Evolutionary conservation across 2,888 invertebrate species (phyloP).

Genomic region (Choristoneura rosaceana): DNA sequence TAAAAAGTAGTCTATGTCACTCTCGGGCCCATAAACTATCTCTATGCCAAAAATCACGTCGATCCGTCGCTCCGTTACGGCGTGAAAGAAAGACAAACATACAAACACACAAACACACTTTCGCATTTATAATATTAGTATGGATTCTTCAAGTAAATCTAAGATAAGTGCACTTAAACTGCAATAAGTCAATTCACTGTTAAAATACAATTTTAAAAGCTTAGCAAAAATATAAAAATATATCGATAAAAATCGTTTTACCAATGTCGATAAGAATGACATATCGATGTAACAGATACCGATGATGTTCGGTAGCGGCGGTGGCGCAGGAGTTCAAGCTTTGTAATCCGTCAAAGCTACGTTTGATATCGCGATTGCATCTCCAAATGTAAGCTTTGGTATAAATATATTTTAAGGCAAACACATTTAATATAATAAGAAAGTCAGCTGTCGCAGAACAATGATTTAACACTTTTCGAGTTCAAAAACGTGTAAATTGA

Average conservation of each 20-base stretch:
- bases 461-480: background rate
- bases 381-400: slow-evolving; percentile 28
- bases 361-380: slow-evolving; percentile 30
- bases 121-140: too few relatives aligned
- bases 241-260: slow-evolving; percentile 27
- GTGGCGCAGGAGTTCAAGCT: slow-evolving; percentile 17
- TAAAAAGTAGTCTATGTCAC: too few relatives aligned
- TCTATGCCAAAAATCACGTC: too few relatives aligned
- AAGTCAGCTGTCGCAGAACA: background rate
- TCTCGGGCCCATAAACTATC: too few relatives aligned
- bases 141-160: too few relatives aligned
- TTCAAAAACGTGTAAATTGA: background rate
- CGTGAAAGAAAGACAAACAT: too few relatives aligned
- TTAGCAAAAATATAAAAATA: background rate
- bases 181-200: too few relatives aligned
- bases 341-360: slow-evolving; percentile 38
- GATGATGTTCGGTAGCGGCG: slow-evolving; percentile 34
- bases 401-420: slow-evolving; percentile 1
- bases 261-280: slow-evolving; percentile 35
- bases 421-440: background rate
- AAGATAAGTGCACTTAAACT: too few relatives aligned
- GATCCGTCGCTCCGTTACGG: too few relatives aligned
- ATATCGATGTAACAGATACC: slow-evolving; percentile 34
- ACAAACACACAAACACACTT: too few relatives aligned
- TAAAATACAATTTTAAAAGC: too few relatives aligned